phyloP scores from a whole-genome alignment of 2,797 vertebrate genomes.

The Crenichthys baileyi region DNA sequence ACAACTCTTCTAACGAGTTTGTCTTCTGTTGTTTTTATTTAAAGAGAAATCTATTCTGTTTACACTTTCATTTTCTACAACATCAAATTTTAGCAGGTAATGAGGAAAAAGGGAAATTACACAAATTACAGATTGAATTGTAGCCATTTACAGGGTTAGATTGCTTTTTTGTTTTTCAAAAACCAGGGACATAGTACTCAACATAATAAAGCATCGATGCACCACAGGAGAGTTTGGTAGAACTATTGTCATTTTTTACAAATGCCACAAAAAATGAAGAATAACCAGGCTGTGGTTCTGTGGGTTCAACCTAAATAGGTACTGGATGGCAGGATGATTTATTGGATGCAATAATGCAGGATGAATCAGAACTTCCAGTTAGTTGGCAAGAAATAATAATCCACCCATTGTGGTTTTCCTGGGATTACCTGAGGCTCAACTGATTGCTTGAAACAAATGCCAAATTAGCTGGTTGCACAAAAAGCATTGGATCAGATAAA shows the following conservation, averaged over 20 bases:
- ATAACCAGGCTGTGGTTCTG: not conserved
- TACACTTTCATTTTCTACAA: conserved; percentile 10
- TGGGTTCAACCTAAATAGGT: not conserved
- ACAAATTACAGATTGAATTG: conserved; percentile 23
- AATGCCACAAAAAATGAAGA: conserved; percentile 1
- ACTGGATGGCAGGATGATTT: not conserved
- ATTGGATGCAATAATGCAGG: not conserved
- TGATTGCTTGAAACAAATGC: not conserved
- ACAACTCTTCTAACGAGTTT: not conserved
- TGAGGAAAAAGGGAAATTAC: not conserved
- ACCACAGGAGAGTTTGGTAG: not conserved
- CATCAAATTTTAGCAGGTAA: not conserved
- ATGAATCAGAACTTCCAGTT: conserved; percentile 3
- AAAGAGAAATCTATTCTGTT: not conserved
- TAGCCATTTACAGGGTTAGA: conserved; percentile 13
- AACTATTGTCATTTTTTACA: not conserved
- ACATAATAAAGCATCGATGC: not conserved
- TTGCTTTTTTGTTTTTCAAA: conserved; percentile 5
- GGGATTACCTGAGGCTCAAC: not conserved
- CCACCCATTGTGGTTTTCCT: not conserved
- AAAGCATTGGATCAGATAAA: not conserved
- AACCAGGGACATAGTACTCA: conserved; percentile 11
- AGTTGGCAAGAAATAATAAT: not conserved
- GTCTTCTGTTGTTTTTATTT: not conserved
- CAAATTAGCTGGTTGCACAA: not conserved